Conservation (phyloP, 2,113 vertebrate species). For the Neomonachus schauinslandi region DNA sequence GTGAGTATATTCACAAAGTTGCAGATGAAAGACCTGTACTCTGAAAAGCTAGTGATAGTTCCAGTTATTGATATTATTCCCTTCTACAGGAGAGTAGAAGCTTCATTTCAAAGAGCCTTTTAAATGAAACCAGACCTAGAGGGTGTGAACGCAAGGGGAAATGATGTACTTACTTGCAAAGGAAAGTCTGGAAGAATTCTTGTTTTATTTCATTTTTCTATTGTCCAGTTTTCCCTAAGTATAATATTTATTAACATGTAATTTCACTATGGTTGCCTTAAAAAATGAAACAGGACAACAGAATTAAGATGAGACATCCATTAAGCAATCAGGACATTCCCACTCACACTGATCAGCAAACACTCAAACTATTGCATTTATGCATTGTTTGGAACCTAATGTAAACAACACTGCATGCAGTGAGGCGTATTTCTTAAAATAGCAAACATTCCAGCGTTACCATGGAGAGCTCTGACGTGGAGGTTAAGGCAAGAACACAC, state of each 20-base stretch:
- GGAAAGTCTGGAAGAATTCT: background rate
- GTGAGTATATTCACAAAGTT: background rate
- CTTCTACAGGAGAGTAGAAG: background rate
- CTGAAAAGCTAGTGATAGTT: background rate
- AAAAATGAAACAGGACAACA: conserved; percentile 13
- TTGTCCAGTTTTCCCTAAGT: background rate
- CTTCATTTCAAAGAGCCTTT: background rate
- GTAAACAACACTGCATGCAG: conserved; percentile 38
- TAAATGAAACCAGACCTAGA: background rate
- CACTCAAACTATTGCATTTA: background rate
- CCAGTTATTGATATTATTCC: background rate
- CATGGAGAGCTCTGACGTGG: conserved; percentile 43
- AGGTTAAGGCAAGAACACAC: conserved; percentile 50
- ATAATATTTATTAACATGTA: background rate
- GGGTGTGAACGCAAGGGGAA: background rate
- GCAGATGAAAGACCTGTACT: background rate
- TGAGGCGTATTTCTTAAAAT: conserved; percentile 70
- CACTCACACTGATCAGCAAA: background rate
- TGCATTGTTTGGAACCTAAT: conserved; percentile 37
- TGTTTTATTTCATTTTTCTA: background rate
- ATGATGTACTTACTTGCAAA: conserved; percentile 9
- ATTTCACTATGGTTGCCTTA: conserved; percentile 17
- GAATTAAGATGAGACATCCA: background rate
- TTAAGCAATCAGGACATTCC: background rate
- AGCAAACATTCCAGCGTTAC: conserved; percentile 64